phyloP scores from a whole-genome alignment of 2,888 invertebrate species.

The Drosophila nr. fundita region DNA sequence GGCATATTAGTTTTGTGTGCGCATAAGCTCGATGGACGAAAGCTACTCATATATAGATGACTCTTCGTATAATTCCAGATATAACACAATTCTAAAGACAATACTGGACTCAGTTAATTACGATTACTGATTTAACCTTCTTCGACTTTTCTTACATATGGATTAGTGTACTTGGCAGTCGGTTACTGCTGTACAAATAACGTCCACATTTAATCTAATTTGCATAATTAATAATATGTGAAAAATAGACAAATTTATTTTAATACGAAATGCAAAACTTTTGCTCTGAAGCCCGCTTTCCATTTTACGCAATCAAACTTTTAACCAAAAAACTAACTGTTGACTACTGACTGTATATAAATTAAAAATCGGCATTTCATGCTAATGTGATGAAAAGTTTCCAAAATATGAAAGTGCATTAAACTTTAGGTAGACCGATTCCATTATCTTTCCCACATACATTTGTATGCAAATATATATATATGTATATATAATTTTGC shows the following conservation, averaged over 20 bases:
- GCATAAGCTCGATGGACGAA: neutral
- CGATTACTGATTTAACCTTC: neutral
- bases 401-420: neutral
- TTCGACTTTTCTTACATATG: neutral
- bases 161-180: neutral
- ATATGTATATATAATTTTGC: neutral
- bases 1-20: neutral
- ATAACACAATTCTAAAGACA: neutral
- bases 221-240: neutral
- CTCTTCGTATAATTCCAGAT: neutral
- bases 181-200: neutral
- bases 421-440: neutral
- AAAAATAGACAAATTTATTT: neutral
- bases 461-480: neutral
- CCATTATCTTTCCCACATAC: neutral
- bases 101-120: neutral
- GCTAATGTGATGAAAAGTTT: neutral
- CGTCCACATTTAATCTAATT: neutral
- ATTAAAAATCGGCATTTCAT: neutral
- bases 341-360: neutral
- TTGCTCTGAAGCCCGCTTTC: neutral
- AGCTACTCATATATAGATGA: neutral
- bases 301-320: neutral
- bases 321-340: neutral
- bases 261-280: neutral